These are phyloP conservation scores for Peucedramus taeniatus DNA, from an alignment of 2,113 vertebrate species.

Conservation along the genomic window DNA sequence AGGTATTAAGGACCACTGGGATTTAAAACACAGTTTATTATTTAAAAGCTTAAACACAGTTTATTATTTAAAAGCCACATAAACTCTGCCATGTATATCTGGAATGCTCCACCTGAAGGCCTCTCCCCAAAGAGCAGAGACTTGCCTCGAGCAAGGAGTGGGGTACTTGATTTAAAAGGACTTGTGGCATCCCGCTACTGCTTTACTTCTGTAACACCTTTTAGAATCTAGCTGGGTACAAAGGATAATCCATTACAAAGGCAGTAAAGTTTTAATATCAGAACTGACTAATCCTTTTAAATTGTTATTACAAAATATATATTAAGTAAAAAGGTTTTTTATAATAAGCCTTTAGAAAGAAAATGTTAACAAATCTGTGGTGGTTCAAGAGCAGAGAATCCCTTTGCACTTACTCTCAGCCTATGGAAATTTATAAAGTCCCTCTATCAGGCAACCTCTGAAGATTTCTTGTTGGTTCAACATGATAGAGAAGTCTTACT, in stretches of 20 bases:
- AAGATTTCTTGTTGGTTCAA: background rate
- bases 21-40: background rate
- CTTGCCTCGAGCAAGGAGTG: background rate
- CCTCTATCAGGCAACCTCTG: background rate
- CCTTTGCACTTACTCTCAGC: background rate
- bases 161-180: background rate
- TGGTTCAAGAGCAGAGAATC: background rate
- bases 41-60: background rate
- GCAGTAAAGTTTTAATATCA: background rate
- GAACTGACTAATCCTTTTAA: background rate
- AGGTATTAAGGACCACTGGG: background rate
- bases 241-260: background rate
- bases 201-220: slow-evolving; percentile 14
- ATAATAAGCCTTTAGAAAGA: background rate
- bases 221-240: background rate
- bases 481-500: background rate
- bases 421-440: background rate
- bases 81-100: background rate
- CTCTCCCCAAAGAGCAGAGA: background rate
- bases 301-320: background rate
- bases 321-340: background rate
- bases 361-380: background rate
- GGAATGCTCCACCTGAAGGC: background rate
- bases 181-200: background rate
- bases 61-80: background rate